These are phyloP conservation scores for Clivina fossor DNA, from an alignment of 2,888 invertebrate genomes.

Conservation along the genomic window DNA sequence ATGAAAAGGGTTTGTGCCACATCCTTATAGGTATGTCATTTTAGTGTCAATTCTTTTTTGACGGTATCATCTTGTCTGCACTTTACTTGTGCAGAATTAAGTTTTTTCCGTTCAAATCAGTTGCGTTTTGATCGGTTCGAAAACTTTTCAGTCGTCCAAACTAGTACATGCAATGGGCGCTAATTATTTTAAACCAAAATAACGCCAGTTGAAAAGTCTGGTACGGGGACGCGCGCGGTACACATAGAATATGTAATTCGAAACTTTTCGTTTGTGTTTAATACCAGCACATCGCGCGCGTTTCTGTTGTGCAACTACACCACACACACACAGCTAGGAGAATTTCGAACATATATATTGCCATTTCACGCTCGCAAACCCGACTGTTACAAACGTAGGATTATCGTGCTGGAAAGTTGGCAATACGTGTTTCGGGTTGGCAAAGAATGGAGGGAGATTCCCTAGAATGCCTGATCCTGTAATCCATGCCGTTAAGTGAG, in stretches of 20 bases:
- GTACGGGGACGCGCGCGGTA: not conserved
- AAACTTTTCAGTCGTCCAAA: not conserved
- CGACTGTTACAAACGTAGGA: conserved; percentile 21
- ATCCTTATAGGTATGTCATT: too few relatives aligned
- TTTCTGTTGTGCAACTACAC: too few relatives aligned
- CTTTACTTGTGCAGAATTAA: too few relatives aligned
- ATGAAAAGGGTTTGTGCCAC: too few relatives aligned
- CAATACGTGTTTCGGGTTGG: conserved; percentile 32
- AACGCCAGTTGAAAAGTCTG: conserved; percentile 12
- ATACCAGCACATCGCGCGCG: too few relatives aligned
- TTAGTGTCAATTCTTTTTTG: too few relatives aligned
- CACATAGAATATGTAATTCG: conserved; percentile 25
- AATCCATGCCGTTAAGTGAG: conserved; percentile 32
- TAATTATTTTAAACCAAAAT: conserved; percentile 19
- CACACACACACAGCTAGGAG: conserved; percentile 15
- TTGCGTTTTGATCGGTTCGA: too few relatives aligned
- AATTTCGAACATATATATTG: conserved; percentile 29
- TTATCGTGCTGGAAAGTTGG: conserved; percentile 32
- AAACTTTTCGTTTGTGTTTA: conserved; percentile 32
- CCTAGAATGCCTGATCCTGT: conserved; percentile 30
- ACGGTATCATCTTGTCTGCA: too few relatives aligned
- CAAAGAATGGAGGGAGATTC: conserved; percentile 24
- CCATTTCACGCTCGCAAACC: conserved; percentile 20
- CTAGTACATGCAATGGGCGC: too few relatives aligned
- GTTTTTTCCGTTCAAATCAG: too few relatives aligned